phyloP scores from a whole-genome alignment of 1,140 invertebrate species.

The Protaetia brevitarsis region DNA sequence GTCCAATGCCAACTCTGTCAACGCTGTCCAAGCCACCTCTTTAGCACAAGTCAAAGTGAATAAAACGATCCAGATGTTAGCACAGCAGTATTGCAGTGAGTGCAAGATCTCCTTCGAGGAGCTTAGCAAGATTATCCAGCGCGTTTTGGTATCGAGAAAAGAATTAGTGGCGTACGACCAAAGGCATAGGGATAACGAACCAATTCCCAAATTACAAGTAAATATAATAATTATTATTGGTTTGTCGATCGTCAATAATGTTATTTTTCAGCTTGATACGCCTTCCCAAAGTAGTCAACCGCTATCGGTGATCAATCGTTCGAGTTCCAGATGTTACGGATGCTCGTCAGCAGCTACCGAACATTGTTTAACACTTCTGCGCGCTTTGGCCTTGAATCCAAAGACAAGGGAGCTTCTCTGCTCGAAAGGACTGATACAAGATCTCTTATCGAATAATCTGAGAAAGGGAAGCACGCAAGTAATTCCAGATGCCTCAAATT shows the following conservation, averaged over 20 bases:
- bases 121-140: slow-evolving; percentile 92
- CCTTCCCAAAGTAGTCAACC: not conserved
- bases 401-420: slow-evolving; percentile 76
- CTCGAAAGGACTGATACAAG: slow-evolving; percentile 82
- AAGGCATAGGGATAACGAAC: slow-evolving; percentile 62
- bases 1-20: slow-evolving; percentile 29
- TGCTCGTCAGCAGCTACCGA: slow-evolving; percentile 85
- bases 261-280: not conserved
- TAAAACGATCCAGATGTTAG: slow-evolving; percentile 79
- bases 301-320: slow-evolving; percentile 22
- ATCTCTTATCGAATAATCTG: slow-evolving; percentile 88
- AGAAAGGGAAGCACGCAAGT: slow-evolving; percentile 68
- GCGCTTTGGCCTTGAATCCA: slow-evolving; percentile 84
- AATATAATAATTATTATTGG: too few relatives aligned
- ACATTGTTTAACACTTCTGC: slow-evolving; percentile 87
- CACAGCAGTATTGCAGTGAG: slow-evolving; percentile 92
- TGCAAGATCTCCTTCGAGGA: slow-evolving; percentile 95
- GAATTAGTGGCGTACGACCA: slow-evolving; percentile 92
- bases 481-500: not conserved
- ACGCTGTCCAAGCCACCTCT: slow-evolving; percentile 40
- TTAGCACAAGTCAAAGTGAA: slow-evolving; percentile 63
- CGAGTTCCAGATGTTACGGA: slow-evolving; percentile 70
- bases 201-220: slow-evolving; percentile 30
- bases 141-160: slow-evolving; percentile 59
- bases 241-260: too few relatives aligned